Base-by-base conservation (phyloP, 2,113 vertebrate genomes). In the Regulus satrapa region DNA sequence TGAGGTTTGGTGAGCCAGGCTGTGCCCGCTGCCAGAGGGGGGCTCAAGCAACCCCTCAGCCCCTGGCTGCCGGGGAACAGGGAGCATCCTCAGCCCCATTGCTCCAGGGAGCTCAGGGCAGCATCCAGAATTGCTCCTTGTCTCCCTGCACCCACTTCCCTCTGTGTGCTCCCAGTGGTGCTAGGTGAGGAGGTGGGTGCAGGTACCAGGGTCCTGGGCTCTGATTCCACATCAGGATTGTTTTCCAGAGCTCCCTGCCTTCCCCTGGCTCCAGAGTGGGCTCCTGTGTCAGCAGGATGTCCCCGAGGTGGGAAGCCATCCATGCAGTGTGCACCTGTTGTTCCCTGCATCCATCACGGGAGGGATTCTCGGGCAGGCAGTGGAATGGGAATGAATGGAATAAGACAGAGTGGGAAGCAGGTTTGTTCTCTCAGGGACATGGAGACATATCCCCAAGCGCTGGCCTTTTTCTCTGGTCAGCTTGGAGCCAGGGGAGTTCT, bases 301-400 rank as follows among this genome's bases (percentile, higher is more conserved):
- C 54, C 28, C 40, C 7, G 1, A 12, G 31, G 41, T 4, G 9
- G 56, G 72, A 52, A 43, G 6, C 54, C 17, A 4, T 38, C 51
- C 88, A 8, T 3, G 10, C 4, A 1, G 1, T 2, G 0, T 0
- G 2, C 31, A 48, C 40, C 59, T 73, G 67, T 2, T 89, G 85
- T 31, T 84, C 36, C 1, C 0, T 52, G 59, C 46, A 82, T 6
- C 23, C 46, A 82, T 6, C 23, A 4, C 1, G 0, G 18, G 36
- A 92, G 56, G 29, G 48, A 26, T 59, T 49, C 1, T 0, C 20
- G n/a, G 41, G 32, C 19, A 82, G 21, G 66, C 66, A 13, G 1
- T 36, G 81, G 51, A n/a, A 9, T 20, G 15, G 38, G 69, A 23
- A 10, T 18, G n/a, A 28, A 26, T 11, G 56, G 58, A 45, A 5